Percentiles rank a stretch among this genome's conserved stretches.
Conservation (phyloP, 2,797 vertebrate species). For the Graptemys geographica region DNA sequence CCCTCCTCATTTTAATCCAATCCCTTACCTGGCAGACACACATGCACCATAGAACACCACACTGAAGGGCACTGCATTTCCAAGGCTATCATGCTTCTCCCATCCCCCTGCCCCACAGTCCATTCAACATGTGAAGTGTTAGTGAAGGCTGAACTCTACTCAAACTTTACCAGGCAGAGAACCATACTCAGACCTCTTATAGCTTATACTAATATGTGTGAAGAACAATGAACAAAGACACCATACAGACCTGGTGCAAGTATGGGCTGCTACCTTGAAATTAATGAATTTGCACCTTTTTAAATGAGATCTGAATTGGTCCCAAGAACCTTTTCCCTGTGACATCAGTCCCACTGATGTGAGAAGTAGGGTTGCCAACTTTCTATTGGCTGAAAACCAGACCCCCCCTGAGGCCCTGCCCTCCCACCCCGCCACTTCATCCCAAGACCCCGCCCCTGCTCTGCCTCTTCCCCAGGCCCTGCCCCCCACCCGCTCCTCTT, state of each 20-base stretch:
- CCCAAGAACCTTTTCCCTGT: too few species aligned
- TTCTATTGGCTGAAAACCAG: too few species aligned
- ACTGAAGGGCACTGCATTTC: neutral
- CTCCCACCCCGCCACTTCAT: too few species aligned
- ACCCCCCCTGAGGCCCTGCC: too few species aligned
- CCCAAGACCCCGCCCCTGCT: too few species aligned
- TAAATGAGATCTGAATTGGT: too few species aligned
- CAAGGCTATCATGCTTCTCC: neutral
- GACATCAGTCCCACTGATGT: too few species aligned
- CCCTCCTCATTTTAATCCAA: neutral
- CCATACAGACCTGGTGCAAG: neutral
- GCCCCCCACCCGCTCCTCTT: too few species aligned
- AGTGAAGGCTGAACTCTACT: neutral
- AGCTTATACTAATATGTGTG: too few species aligned
- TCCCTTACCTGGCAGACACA: fast-evolving
- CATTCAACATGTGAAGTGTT: neutral
- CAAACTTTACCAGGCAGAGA: neutral
- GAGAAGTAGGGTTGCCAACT: too few species aligned
- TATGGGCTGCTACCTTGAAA: neutral
- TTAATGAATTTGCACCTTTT: neutral
- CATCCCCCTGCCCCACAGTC: neutral
- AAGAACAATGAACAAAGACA: too few species aligned
- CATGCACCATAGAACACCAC: neutral
- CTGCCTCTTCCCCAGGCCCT: too few species aligned
- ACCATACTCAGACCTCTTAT: neutral